Percentiles rank a stretch among this genome's conserved stretches.
Evolutionary conservation across 2,888 invertebrate species (phyloP).

Genomic region (Cryptocephalus moraei): DNA sequence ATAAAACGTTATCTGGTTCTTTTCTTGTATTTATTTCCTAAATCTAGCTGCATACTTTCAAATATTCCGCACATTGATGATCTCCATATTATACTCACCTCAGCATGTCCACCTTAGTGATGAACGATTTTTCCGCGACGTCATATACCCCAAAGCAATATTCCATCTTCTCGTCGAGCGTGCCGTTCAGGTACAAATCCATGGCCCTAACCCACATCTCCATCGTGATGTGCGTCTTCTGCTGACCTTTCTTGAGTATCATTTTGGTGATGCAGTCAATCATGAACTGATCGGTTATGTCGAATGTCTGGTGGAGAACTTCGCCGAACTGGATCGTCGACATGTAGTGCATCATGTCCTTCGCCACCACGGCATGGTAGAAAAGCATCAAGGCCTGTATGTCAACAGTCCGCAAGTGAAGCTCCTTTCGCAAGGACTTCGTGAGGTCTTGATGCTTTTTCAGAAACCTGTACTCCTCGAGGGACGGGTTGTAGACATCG

Average conservation of each 20-base stretch:
- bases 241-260: constrained; percentile 41
- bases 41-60: too few species aligned
- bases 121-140: constrained; percentile 50
- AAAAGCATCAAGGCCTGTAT: constrained; percentile 43
- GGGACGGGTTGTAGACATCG: constrained; percentile 1
- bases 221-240: constrained; percentile 20
- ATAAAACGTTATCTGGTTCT: too few species aligned
- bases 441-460: constrained; percentile 47
- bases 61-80: too few species aligned
- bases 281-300: constrained; percentile 58
- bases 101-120: constrained; percentile 61
- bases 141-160: constrained; percentile 61
- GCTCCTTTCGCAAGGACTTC: constrained; percentile 44
- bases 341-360: constrained; percentile 30
- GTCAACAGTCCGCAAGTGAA: constrained; percentile 49
- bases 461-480: constrained; percentile 41
- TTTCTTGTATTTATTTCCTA: too few species aligned
- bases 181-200: constrained; percentile 55
- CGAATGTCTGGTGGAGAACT: constrained; percentile 50
- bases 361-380: constrained; percentile 40
- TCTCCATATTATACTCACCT: constrained; percentile 19
- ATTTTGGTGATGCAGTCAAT: constrained; percentile 51
- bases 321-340: constrained; percentile 47
- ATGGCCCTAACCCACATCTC: constrained; percentile 57
- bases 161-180: constrained; percentile 53